phyloP scores from a whole-genome alignment of 2,888 invertebrate species.

The Catocala nupta region DNA sequence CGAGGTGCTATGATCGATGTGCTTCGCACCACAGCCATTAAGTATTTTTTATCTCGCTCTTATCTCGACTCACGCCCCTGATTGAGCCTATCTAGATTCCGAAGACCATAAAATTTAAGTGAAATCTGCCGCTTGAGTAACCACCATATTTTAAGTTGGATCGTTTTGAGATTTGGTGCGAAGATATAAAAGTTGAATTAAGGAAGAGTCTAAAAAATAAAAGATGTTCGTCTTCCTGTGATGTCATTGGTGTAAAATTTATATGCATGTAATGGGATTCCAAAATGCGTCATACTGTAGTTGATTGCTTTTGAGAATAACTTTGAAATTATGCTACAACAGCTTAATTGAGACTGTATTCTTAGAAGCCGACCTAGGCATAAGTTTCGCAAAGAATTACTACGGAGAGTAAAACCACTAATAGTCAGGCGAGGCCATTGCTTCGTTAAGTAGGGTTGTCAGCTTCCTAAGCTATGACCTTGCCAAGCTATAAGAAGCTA shows the following conservation, averaged over 20 bases:
- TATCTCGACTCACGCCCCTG: constrained; percentile 43
- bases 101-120: constrained; percentile 50
- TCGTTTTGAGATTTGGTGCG: constrained; percentile 45
- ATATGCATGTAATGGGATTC: too few species aligned
- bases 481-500: too few species aligned
- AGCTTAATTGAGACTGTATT: too few species aligned
- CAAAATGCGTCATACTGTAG: too few species aligned
- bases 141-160: constrained; percentile 38
- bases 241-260: background rate
- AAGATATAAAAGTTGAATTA: constrained; percentile 21
- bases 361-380: too few species aligned
- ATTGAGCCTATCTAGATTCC: constrained; percentile 55
- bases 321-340: too few species aligned
- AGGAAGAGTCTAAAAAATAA: background rate
- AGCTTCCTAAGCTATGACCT: too few species aligned
- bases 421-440: too few species aligned
- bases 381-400: too few species aligned
- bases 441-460: too few species aligned
- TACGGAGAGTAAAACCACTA: too few species aligned
- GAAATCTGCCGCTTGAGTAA: constrained; percentile 36
- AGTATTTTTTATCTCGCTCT: constrained; percentile 54
- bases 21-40: constrained; percentile 53
- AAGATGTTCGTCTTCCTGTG: background rate
- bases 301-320: too few species aligned
- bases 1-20: constrained; percentile 66